Conservation (phyloP, 2,888 invertebrate genomes). For the Eledone cirrhosa region DNA sequence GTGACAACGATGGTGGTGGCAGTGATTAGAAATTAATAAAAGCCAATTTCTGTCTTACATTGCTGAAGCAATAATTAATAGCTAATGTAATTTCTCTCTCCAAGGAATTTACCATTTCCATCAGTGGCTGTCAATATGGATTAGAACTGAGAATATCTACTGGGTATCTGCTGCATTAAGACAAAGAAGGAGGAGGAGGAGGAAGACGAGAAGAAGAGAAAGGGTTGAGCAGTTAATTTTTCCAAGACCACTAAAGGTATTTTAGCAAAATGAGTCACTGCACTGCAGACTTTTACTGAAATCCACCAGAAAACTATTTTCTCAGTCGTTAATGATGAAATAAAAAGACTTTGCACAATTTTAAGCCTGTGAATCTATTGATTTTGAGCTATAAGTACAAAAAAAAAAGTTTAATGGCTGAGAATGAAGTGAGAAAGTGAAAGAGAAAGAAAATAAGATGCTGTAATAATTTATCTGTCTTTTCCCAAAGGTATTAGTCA, state of each 20-base stretch:
- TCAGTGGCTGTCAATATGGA: not conserved
- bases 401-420: too few species aligned
- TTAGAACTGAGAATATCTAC: not conserved
- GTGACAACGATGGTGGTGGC: too few species aligned
- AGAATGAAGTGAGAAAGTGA: too few species aligned
- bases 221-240: not conserved
- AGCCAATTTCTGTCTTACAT: not conserved
- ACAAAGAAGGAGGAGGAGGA: too few species aligned
- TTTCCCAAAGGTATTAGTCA: too few species aligned
- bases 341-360: too few species aligned
- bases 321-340: too few species aligned
- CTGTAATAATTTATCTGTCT: too few species aligned
- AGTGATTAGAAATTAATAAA: not conserved
- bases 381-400: too few species aligned
- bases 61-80: not conserved
- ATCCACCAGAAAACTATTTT: not conserved
- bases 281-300: not conserved
- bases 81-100: not conserved
- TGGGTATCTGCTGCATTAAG: not conserved
- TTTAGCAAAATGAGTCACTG: not conserved
- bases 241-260: not conserved
- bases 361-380: too few species aligned
- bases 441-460: too few species aligned
- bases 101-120: not conserved
- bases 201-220: not conserved